A percentile compares a stretch with the other conserved stretches of the same genome.
These are phyloP conservation scores for Himalopsyche anomala DNA, from an alignment of 2,888 invertebrate species.

Conservation along the genomic window DNA sequence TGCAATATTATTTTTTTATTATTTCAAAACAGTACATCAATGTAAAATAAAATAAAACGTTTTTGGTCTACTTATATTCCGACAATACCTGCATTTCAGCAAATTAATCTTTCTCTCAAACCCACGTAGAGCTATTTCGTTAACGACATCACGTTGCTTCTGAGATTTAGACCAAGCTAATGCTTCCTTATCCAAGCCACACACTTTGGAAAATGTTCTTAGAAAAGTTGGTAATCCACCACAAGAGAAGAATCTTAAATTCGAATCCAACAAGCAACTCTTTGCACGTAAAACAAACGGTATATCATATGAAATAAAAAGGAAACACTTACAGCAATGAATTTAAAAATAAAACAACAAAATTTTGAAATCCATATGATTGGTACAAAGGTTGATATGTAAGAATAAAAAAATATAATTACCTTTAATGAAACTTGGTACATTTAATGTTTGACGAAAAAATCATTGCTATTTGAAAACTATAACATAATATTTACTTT, in stretches of 20 bases:
- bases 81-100: not conserved
- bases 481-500: no score
- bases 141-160: constrained; percentile 57
- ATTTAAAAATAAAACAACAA: no score
- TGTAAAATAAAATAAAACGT: not conserved
- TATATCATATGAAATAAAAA: not conserved
- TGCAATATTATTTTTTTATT: no score
- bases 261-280: not conserved
- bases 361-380: no score
- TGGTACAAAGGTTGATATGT: no score
- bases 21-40: no score
- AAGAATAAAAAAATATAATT: no score
- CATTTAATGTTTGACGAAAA: no score
- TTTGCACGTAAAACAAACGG: not conserved
- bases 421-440: no score
- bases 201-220: constrained; percentile 55
- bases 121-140: constrained; percentile 48
- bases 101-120: constrained; percentile 28
- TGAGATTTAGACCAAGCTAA: constrained; percentile 47
- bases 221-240: constrained; percentile 54
- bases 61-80: no score
- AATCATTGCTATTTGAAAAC: no score
- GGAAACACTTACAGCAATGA: no score
- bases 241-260: constrained; percentile 49
- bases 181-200: constrained; percentile 53